Conservation (phyloP, 2,113 vertebrate species). For the Daboia siamensis region DNA sequence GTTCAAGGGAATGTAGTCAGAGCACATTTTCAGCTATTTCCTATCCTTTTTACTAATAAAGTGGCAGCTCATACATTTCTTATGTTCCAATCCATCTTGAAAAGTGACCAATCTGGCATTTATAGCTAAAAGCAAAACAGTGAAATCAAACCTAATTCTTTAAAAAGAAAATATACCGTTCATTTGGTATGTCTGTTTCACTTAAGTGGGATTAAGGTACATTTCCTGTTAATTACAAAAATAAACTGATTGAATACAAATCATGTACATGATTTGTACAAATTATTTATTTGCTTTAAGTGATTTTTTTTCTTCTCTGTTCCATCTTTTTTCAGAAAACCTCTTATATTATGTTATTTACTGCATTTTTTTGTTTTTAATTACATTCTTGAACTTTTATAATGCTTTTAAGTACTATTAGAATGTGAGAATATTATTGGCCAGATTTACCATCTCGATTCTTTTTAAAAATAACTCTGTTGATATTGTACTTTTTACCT, state of each 20-base stretch:
- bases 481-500: background rate
- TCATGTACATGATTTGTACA: background rate
- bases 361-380: background rate
- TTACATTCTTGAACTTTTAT: background rate
- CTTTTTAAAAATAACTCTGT: background rate
- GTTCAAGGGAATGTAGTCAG: conserved; percentile 23
- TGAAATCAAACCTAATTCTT: conserved; percentile 16
- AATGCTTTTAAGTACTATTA: background rate
- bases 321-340: background rate
- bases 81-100: conserved; percentile 34
- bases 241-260: background rate
- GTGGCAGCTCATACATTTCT: conserved; percentile 3
- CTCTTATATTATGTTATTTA: background rate
- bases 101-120: conserved; percentile 29
- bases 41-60: background rate
- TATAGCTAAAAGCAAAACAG: conserved; percentile 31
- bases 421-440: background rate
- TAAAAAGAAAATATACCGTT: background rate
- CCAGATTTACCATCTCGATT: background rate
- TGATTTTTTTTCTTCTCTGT: background rate
- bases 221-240: conserved; percentile 15
- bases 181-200: background rate
- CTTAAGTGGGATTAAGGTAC: background rate
- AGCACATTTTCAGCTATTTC: background rate
- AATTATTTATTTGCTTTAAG: background rate